Evolutionary conservation across 2,113 vertebrate species (phyloP), one percentile per base, ranked within the genome.

Genomic region (Etia nguti): DNA sequence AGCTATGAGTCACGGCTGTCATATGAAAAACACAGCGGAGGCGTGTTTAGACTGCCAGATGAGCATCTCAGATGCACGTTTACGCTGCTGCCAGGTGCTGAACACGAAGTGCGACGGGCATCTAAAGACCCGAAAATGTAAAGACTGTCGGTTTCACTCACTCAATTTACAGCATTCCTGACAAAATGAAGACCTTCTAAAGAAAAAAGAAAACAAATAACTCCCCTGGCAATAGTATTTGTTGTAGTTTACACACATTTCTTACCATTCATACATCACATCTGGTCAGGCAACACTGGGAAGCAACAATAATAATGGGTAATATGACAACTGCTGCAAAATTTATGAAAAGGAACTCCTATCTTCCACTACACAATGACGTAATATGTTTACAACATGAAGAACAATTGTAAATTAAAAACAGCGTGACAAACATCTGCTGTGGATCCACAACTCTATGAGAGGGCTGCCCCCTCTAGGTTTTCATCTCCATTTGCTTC

Each of bases 1-100:
- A 83, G 89, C 80, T 81, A 84, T 86, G 91, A 90, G 88, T 91
- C 90, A 90, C 83, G 46, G 46, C 89, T 89, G 90, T 88, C 91
- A 85, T 84, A 86, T 80, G 79, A 86, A 86, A 90, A 90, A 93
- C 85, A 68, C 34, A 31, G 86, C 26, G n/a, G 87, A 56, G 83
- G 82, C 48, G 41, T 83, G 87, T 83, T 82, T 86, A 43, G 88
- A 89, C 90, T 92, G 88, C 87, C 81, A 59, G 82, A 89, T 82
- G 88, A 92, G 80, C 62, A 81, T 84, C 79, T 52, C 43, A 43
- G 68, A 89, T 56, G 80, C 52, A 46, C 2, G 10, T 83, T 87
- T 41, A 59, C 34, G 70, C 79, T 31, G 81, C 83, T 85, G 22
- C 41, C 87, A 57, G 83, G 84, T 24, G 46, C 75, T 85, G 89